Base-by-base conservation (phyloP, 2,888 invertebrate genomes). In the Epinotia demarniana region DNA sequence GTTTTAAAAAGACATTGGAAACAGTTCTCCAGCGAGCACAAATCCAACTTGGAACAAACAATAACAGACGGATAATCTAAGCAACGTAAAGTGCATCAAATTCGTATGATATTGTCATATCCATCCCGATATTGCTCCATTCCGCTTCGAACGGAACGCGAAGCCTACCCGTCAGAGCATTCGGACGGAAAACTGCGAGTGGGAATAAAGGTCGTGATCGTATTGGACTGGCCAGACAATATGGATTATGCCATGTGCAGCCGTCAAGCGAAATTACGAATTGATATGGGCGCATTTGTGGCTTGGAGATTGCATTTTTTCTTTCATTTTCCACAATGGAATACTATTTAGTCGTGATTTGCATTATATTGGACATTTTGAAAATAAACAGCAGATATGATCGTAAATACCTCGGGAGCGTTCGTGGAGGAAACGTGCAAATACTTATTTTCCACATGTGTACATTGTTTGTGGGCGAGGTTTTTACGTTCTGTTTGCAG, bases 181-280 rank as follows among this genome's bases (percentile, higher is more conserved):
- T 78, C 76, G 72, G 69, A 79, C 73, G 81, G 82, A 81, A 79
- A 81, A 80, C 79, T 76, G 77, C 69, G 79, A 73, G 70, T 63
- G 61, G 61, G 74, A 72, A 67, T 77, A 69, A 75, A 76, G 73
- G 78, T 78, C 73, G 70, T 70, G 53, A 62, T 66, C 67, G 70
- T 77, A 79, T 78, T 78, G 77, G 63, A 78, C 58, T 62, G 57
- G 64, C 73, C 43, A 67, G 68, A 61, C 73, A 67, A 77, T 71
- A 62, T 62, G 73, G 66, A 74, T 73, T 73, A 77, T 73, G 70
- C 72, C 69, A 60, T 58, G 64, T 55, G 61, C 75, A 72, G 75
- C 46, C 70, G 67, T 72, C 71, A 67, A 71, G 12, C 62, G 55
- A 72, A 75, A 75, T 72, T 62, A 62, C 66, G 61, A 72, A 62